Evolutionary conservation across 2,888 invertebrate genomes (phyloP), one percentile per base, ranked within the genome.

Genomic region (Melieria omissa): DNA sequence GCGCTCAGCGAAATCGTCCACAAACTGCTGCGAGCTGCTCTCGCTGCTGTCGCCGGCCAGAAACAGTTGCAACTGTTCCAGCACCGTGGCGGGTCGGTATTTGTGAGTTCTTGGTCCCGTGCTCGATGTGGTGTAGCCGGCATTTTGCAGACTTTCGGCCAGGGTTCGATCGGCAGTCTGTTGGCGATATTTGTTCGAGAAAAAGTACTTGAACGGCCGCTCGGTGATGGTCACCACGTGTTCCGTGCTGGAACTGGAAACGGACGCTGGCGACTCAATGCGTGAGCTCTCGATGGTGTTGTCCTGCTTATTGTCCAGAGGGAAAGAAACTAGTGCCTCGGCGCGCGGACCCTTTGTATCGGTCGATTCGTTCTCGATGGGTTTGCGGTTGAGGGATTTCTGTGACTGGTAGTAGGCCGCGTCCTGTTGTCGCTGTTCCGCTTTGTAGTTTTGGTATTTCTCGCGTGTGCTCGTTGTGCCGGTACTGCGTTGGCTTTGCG

Each of bases 171-270:
- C 86, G 3, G 82, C 83, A 0, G 84, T 80, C 64, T 81, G 78
- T 16, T 84, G 82, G 0, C 86, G 81, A 70, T 85, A 86, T 70
- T 86, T 86, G 52, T 83, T 83, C 3, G 85, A 85, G 72, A 80
- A 86, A 4, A 83, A 79, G 71, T 81, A 85, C 68, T 85, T 85
- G 0, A 81, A 73, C 0, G 86, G 81, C 4, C 81, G 79, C 58
- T 86, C 86, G 5, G 84, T 83, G 45, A 81, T 82, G 60, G 79
- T 78, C 4, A 81, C 79, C 4, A 81, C 69, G 54, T 78, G 76
- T 64, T 82, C 79, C 0, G 79, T 77, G n/a, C 78, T 72, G 3
- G 73, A 52, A 4, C 71, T 29, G 3, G 71, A 64, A 46, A 65
- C 10, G 6, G 72, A 74, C 4, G 54, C 73, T 29, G 29, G 2